A percentile compares a stretch with the other conserved stretches of the same genome.
These are phyloP conservation scores for Xylophagus ater DNA, from an alignment of 2,888 invertebrate genomes.

Conservation along the genomic window DNA sequence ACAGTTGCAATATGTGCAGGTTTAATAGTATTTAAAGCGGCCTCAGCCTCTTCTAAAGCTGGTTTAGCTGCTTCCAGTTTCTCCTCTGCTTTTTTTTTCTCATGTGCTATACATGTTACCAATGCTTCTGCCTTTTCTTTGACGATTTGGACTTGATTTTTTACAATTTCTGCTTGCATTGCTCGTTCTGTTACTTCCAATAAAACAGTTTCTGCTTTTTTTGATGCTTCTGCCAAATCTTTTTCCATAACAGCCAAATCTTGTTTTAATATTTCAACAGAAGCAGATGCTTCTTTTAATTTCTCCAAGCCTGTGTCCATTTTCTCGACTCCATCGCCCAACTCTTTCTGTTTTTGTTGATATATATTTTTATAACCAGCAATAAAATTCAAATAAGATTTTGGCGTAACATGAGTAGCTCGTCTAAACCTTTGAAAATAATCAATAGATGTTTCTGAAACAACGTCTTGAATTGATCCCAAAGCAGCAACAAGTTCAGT, in stretches of 20 bases:
- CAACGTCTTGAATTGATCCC: conserved; percentile 89
- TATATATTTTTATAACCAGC: conserved; percentile 93
- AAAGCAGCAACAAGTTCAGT: conserved; percentile 76
- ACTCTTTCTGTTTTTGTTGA: conserved; percentile 73
- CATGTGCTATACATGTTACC: conserved; percentile 75
- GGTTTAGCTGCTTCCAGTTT: conserved; percentile 94
- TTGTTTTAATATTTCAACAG: conserved; percentile 82
- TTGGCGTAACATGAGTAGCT: conserved; percentile 93
- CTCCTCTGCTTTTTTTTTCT: conserved; percentile 82
- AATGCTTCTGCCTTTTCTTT: conserved; percentile 90
- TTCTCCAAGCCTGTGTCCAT: conserved; percentile 96
- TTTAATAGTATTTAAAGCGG: conserved; percentile 90
- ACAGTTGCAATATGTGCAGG: conserved; percentile 94
- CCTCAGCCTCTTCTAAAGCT: conserved; percentile 88
- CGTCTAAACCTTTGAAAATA: conserved; percentile 86
- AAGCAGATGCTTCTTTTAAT: conserved; percentile 87
- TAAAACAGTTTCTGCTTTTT: conserved; percentile 79
- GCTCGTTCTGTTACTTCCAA: conserved; percentile 87
- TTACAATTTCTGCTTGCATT: conserved; percentile 89
- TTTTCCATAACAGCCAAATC: conserved; percentile 91
- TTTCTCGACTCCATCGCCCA: conserved; percentile 78
- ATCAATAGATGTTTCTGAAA: conserved; percentile 70
- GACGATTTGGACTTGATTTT: conserved; percentile 89
- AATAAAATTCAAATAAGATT: conserved; percentile 91
- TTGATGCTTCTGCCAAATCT: conserved; percentile 83